phyloP scores from a whole-genome alignment of 2,113 vertebrate species.

The Morone saxatilis region DNA sequence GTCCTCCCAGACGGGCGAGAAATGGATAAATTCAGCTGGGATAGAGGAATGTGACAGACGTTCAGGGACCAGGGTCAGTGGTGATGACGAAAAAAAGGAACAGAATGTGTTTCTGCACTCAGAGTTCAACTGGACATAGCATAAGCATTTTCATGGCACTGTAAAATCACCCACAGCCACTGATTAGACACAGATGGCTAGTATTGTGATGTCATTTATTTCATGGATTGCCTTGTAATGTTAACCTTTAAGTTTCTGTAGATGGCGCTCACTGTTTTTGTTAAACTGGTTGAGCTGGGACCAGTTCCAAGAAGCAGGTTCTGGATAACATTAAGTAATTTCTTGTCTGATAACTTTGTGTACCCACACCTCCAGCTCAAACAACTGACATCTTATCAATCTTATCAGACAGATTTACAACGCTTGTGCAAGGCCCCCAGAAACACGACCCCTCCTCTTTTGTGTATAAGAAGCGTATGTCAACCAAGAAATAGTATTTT shows the following conservation, averaged over 20 bases:
- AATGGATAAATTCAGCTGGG: constrained; percentile 12
- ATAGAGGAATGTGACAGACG: constrained; percentile 3
- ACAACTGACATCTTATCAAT: not conserved
- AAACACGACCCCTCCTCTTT: not conserved
- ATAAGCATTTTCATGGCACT: constrained; percentile 1
- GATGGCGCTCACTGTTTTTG: constrained; percentile 7
- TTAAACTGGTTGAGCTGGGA: not conserved
- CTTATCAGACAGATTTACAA: not conserved
- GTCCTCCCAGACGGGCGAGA: not conserved
- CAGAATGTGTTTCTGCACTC: not conserved
- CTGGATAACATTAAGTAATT: not conserved
- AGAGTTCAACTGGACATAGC: constrained; percentile 3
- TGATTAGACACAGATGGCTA: not conserved
- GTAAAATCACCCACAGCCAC: constrained; percentile 15
- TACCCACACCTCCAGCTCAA: constrained; percentile 16
- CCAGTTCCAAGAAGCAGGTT: not conserved
- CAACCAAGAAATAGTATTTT: not conserved
- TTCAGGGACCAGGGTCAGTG: constrained; percentile 21
- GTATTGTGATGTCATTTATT: constrained; percentile 2
- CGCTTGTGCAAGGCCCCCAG: not conserved
- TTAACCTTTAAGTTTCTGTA: constrained; percentile 30
- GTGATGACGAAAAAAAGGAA: constrained; percentile 8
- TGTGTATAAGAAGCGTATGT: not conserved
- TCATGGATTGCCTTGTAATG: constrained; percentile 16
- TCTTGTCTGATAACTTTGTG: not conserved